A percentile compares a stretch with the other conserved stretches of the same genome.
Evolutionary conservation across 2,888 invertebrate species (phyloP).

Genomic region (Caenorhabditis virilis): DNA sequence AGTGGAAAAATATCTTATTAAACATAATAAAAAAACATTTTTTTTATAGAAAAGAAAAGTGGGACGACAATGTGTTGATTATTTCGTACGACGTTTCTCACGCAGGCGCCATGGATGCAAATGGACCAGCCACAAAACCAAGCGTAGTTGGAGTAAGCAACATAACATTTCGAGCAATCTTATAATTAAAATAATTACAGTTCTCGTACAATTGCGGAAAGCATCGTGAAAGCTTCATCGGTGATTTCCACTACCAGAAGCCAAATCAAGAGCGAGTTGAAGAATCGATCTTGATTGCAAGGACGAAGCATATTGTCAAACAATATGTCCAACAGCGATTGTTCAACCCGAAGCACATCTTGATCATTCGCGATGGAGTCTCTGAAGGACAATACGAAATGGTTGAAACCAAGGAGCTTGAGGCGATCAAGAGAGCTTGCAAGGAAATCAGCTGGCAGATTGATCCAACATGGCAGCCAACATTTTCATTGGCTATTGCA

Average conservation of each 20-base stretch:
- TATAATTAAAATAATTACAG: slow-evolving; percentile 11
- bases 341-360: slow-evolving; percentile 25
- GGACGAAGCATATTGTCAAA: slow-evolving; percentile 36
- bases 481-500: slow-evolving; percentile 50
- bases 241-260: slow-evolving; percentile 46
- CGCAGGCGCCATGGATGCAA: slow-evolving; percentile 11
- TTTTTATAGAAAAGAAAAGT: slow-evolving; percentile 1
- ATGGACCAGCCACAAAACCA: slow-evolving; percentile 12
- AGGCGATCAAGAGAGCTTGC: slow-evolving; percentile 29
- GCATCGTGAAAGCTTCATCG: slow-evolving; percentile 28
- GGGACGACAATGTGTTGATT: slow-evolving; percentile 9
- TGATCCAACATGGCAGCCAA: slow-evolving; percentile 29
- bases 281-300: slow-evolving; percentile 14
- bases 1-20: no score
- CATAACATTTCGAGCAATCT: no score
- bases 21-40: not conserved
- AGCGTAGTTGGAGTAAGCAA: slow-evolving; percentile 36
- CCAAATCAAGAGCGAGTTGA: slow-evolving; percentile 38
- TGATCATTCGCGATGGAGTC: slow-evolving; percentile 49
- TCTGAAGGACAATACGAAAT: slow-evolving; percentile 48
- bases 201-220: slow-evolving; percentile 42
- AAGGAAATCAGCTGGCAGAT: slow-evolving; percentile 7
- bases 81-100: slow-evolving; percentile 46
- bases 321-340: slow-evolving; percentile 15
- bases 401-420: slow-evolving; percentile 31